A percentile compares a stretch with the other conserved stretches of the same genome.
Evolutionary conservation across 2,797 vertebrate genomes (phyloP).

Genomic region (Monodelphis domestica): DNA sequence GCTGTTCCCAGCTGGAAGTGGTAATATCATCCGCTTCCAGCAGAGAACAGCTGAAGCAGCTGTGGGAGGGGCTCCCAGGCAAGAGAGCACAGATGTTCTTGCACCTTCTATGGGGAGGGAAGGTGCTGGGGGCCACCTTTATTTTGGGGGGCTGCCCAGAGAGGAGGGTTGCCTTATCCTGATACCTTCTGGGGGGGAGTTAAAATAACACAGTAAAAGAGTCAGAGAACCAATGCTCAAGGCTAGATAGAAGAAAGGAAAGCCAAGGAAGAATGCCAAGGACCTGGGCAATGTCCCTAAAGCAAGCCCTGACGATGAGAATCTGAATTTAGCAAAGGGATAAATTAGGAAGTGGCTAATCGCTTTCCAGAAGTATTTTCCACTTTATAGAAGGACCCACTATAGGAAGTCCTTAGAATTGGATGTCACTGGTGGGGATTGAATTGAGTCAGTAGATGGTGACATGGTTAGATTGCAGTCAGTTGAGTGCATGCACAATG

Average conservation of each 20-base stretch:
- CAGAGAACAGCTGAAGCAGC: slow-evolving; percentile 73
- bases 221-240: neutral
- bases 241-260: neutral
- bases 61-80: neutral
- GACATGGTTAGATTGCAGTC: neutral
- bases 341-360: neutral
- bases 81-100: slow-evolving; percentile 10
- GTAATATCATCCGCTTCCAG: slow-evolving; percentile 58
- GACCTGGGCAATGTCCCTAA: neutral
- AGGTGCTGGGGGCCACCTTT: neutral
- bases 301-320: neutral
- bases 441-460: neutral
- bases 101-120: neutral
- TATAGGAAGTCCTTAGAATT: neutral
- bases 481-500: neutral
- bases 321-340: neutral
- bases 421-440: neutral
- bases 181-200: neutral
- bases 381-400: neutral
- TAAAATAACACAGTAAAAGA: neutral
- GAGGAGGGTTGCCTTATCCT: neutral
- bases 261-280: neutral
- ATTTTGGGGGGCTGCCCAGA: slow-evolving; percentile 8
- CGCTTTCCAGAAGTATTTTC: neutral
- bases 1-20: slow-evolving; percentile 74